Evolutionary conservation across 2,113 vertebrate species (phyloP), one percentile per base, ranked within the genome.

Genomic region (Rousettus leschenaultii): DNA sequence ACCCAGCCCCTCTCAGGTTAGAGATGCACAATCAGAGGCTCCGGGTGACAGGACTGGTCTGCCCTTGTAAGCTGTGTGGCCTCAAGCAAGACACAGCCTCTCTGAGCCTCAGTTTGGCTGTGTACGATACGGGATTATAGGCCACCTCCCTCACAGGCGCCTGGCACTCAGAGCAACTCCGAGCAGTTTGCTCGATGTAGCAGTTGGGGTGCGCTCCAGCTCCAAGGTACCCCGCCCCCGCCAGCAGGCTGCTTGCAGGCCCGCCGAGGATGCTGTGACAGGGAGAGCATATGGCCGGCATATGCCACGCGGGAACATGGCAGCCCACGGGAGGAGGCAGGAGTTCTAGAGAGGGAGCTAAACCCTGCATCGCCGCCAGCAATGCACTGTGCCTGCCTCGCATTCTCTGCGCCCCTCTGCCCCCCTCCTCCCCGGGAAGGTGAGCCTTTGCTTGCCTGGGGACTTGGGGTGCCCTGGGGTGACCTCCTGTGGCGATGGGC

Each of bases 201-300:
- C 88, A 75, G 84, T 77, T 79, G 90, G 92, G 87, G 40, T 3
- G 21, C 16, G 40, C 73, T 90, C 90, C 68, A 51, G 68, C 77
- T 65, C 84, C 5, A 51, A 74, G 86, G 61, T 57, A n/a, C 43
- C 85, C 57, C 51, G 14, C 80, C 68, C 53, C 79, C 28, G 26
- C 75, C 66, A 4, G 68, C 92, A 94, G 95, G 89, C 89, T n/a
- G 73, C 94, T 40, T 33, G 61, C 86, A 73, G 93, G 86, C 84
- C 74, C 4, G 35, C 88, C 21, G 83, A 83, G 77, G 92, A 40
- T 92, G 91, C 97, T 75, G 55, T 87, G 86, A 70, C 8, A n/a
- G 84, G 63, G 75, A 78, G 84, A 93, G 90, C 94, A 95, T 94
- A 96, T 95, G 97, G 94, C 43, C 8, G 92, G 92, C 96, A 97